A percentile compares a stretch with the other conserved stretches of the same genome.
Conservation (phyloP, 2,797 vertebrate genomes). For the Scolopax bukidnonensis region DNA sequence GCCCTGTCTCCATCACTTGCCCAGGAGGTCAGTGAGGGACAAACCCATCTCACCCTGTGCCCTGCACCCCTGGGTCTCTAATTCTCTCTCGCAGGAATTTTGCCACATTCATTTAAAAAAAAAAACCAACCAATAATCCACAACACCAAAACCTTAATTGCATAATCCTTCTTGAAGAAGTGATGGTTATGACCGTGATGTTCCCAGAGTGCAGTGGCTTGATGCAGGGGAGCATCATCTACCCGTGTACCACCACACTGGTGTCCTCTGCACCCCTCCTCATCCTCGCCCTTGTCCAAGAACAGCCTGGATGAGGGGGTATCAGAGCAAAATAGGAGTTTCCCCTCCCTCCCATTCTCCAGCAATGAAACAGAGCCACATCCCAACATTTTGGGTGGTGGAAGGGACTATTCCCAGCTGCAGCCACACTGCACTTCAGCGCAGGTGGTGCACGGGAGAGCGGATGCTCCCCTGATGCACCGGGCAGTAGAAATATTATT, state of each 20-base stretch:
- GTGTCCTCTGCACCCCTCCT: neutral
- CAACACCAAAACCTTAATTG: neutral
- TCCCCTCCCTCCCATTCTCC: neutral
- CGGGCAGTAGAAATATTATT: neutral
- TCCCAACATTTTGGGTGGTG: rapidly evolving
- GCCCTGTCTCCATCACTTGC: neutral
- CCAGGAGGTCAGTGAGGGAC: neutral
- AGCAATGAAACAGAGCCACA: neutral
- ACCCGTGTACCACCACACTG: rapidly evolving
- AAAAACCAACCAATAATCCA: neutral
- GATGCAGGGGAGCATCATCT: neutral
- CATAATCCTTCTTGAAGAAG: neutral
- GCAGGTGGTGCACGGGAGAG: neutral
- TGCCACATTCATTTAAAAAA: neutral
- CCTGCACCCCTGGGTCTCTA: neutral
- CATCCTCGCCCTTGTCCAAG: neutral
- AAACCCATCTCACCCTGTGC: neutral
- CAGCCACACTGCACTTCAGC: neutral
- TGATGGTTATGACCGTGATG: neutral
- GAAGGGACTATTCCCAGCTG: rapidly evolving
- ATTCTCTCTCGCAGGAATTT: neutral
- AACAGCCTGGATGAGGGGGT: neutral
- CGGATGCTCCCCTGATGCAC: neutral
- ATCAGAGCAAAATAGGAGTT: neutral
- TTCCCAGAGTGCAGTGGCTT: neutral